These are phyloP conservation scores for Empis stercorea DNA, from an alignment of 2,888 invertebrate genomes.

Conservation along the genomic window DNA sequence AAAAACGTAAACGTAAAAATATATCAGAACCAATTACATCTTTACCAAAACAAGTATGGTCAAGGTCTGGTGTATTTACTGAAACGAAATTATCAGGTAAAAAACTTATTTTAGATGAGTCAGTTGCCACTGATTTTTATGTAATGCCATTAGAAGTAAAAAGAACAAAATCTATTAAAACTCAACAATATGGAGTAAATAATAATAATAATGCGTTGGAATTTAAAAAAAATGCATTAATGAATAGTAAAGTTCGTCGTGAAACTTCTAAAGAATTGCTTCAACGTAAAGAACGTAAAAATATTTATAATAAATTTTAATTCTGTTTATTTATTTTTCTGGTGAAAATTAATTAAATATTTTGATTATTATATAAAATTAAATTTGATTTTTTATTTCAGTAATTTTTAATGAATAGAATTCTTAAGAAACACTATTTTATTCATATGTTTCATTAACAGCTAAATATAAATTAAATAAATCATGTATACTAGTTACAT, in stretches of 20 bases:
- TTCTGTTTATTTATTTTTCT: neutral
- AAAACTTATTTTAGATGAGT: slow-evolving; percentile 4
- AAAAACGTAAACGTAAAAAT: slow-evolving; percentile 14
- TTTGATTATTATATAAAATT: no score
- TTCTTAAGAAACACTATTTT: no score
- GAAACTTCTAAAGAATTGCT: slow-evolving; percentile 16
- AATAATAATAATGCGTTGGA: slow-evolving; percentile 9
- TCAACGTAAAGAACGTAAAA: slow-evolving; percentile 13
- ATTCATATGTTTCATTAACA: slow-evolving; percentile 33
- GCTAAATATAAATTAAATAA: slow-evolving; percentile 35
- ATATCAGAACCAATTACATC: slow-evolving; percentile 11
- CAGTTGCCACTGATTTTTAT: slow-evolving; percentile 13
- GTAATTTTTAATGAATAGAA: no score
- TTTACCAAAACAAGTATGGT: slow-evolving; percentile 20
- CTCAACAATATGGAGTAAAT: neutral
- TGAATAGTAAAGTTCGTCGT: slow-evolving; percentile 12
- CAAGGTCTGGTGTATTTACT: slow-evolving; percentile 18
- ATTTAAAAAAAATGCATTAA: slow-evolving; percentile 18
- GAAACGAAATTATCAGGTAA: slow-evolving; percentile 14
- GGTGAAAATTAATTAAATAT: no score
- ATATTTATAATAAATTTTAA: slow-evolving; percentile 7
- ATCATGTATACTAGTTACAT: slow-evolving; percentile 31
- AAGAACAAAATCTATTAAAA: slow-evolving; percentile 1
- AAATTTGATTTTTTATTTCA: no score
- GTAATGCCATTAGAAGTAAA: slow-evolving; percentile 12